These are phyloP conservation scores for Siniperca chuatsi DNA, from an alignment of 2,113 vertebrate species.

Conservation along the genomic window DNA sequence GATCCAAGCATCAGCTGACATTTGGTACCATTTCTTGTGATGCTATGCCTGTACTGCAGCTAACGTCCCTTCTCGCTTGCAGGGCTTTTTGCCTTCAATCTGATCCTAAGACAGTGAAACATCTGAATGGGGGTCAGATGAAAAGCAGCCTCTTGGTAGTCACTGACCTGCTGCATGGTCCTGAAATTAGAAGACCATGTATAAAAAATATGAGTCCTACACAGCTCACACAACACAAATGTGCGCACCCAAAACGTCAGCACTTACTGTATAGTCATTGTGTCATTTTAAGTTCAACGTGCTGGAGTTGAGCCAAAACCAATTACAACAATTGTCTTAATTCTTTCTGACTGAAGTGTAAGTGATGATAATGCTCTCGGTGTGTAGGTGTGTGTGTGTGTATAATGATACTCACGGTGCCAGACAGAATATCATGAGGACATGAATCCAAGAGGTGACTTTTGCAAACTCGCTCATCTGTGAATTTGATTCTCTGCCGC, in stretches of 20 bases:
- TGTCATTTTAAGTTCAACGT: background rate
- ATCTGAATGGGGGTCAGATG: background rate
- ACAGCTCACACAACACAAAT: background rate
- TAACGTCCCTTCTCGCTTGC: background rate
- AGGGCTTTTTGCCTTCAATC: background rate
- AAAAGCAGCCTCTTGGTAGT: background rate
- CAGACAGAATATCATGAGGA: constrained; percentile 97
- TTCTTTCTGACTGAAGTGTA: background rate
- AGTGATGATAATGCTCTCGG: background rate
- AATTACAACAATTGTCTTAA: background rate
- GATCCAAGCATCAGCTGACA: background rate
- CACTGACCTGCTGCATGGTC: background rate
- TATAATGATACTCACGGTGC: constrained; percentile 90
- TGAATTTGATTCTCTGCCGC: constrained; percentile 98
- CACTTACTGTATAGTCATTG: background rate
- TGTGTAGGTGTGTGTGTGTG: background rate
- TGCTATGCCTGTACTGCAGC: background rate
- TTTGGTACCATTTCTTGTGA: background rate
- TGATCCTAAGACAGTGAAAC: too few relatives aligned
- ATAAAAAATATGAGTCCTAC: background rate
- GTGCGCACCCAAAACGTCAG: background rate
- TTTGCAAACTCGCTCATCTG: constrained; percentile 98
- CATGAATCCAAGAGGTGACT: constrained; percentile 99
- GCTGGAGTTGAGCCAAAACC: background rate
- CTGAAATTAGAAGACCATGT: background rate